Conservation (phyloP, 1,140 invertebrate species). For the Bradynema listronoti region DNA sequence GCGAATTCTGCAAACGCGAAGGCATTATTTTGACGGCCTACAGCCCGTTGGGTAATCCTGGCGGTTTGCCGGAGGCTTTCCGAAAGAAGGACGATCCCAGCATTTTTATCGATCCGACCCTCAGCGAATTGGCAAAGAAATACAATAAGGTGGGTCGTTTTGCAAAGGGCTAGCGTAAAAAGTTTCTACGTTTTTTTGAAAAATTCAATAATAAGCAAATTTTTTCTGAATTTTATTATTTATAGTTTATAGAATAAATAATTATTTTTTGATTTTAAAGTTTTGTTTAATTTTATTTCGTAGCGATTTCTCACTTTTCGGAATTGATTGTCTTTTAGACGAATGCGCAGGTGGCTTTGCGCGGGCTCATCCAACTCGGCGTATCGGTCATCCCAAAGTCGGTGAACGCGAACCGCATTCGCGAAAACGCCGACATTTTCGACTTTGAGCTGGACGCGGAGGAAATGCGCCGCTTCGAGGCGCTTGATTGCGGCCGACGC, state of each 20-base stretch:
- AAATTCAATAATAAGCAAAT: too few relatives aligned
- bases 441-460: slow-evolving; percentile 42
- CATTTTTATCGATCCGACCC: slow-evolving; percentile 23
- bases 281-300: too few relatives aligned
- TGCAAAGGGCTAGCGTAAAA: too few relatives aligned
- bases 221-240: too few relatives aligned
- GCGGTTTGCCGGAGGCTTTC: slow-evolving; percentile 32
- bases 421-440: slow-evolving; percentile 57
- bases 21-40: slow-evolving; percentile 72
- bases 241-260: too few relatives aligned
- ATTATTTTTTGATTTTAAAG: too few relatives aligned
- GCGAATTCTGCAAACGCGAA: slow-evolving; percentile 67
- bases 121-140: slow-evolving; percentile 20
- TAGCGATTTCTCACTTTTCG: not conserved
- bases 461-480: slow-evolving; percentile 23
- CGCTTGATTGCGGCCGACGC: slow-evolving; percentile 15
- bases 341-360: slow-evolving; percentile 58
- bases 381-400: slow-evolving; percentile 59
- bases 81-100: slow-evolving; percentile 36
- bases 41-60: slow-evolving; percentile 71
- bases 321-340: slow-evolving; percentile 21
- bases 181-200: too few relatives aligned
- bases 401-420: slow-evolving; percentile 40
- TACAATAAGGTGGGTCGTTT: slow-evolving; percentile 22
- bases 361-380: slow-evolving; percentile 54